Conservation (phyloP, 2,888 invertebrate species). For the Cremastinae sp. region DNA sequence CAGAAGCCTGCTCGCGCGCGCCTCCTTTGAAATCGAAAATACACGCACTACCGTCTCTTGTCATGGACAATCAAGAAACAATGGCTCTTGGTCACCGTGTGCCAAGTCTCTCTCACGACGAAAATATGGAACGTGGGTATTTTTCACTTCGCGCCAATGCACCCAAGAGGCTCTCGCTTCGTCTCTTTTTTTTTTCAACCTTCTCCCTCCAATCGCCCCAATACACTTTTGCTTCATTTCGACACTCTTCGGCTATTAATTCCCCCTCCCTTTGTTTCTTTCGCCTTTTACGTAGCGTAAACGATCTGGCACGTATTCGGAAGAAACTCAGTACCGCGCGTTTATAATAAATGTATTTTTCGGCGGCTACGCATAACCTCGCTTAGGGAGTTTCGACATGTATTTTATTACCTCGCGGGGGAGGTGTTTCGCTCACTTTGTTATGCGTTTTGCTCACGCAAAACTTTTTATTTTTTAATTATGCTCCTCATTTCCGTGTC, state of each 20-base stretch:
- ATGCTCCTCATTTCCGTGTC: too few species aligned
- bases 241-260: conserved; percentile 16
- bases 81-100: conserved; percentile 69
- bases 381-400: too few species aligned
- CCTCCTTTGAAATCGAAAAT: conserved; percentile 12
- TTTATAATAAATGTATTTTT: too few species aligned
- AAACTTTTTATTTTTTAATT: too few species aligned
- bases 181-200: conserved; percentile 39
- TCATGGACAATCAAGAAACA: conserved; percentile 68
- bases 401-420: too few species aligned
- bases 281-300: background rate
- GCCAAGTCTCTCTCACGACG: conserved; percentile 67
- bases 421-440: too few species aligned
- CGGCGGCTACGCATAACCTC: too few species aligned
- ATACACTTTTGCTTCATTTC: conserved; percentile 49
- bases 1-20: conserved; percentile 20
- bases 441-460: too few species aligned
- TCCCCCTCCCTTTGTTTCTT: conserved; percentile 28
- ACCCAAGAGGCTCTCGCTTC: background rate
- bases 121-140: conserved; percentile 78
- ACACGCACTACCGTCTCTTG: conserved; percentile 54
- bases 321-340: too few species aligned
- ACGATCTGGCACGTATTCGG: background rate
- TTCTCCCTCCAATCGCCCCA: conserved; percentile 41
- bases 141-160: conserved; percentile 61